Percentiles rank a stretch among this genome's conserved stretches.
These are phyloP conservation scores for Leptocoma aspasia DNA, from an alignment of 2,113 vertebrate genomes.

Conservation along the genomic window DNA sequence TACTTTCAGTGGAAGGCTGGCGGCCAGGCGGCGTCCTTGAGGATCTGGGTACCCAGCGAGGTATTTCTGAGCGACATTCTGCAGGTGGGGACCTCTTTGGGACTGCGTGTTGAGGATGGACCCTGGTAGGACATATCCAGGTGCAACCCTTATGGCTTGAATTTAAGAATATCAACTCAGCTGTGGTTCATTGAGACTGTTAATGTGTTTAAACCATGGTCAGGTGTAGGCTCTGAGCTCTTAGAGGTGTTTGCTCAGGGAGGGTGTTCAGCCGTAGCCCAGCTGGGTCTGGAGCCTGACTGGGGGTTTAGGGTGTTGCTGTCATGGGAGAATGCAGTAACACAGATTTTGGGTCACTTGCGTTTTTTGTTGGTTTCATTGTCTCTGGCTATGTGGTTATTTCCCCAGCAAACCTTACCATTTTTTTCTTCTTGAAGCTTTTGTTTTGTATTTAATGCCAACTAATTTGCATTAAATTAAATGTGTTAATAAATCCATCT, in stretches of 20 bases:
- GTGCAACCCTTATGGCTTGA: background rate
- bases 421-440: background rate
- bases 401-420: background rate
- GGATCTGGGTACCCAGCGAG: fast-evolving
- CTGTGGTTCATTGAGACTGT: fast-evolving
- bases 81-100: background rate
- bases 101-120: background rate
- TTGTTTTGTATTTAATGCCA: background rate
- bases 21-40: background rate
- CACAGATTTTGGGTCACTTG: background rate
- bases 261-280: background rate
- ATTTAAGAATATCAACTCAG: fast-evolving
- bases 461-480: fast-evolving
- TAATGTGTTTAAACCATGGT: fast-evolving
- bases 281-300: fast-evolving
- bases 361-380: background rate
- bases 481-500: background rate
- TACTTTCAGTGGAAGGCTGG: background rate
- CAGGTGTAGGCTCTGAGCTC: background rate
- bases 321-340: background rate
- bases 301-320: background rate
- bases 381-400: background rate
- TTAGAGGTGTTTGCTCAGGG: background rate
- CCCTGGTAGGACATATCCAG: fast-evolving
- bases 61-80: fast-evolving